Conservation (phyloP, 2,797 vertebrate species). For the Oophaga sylvatica region DNA sequence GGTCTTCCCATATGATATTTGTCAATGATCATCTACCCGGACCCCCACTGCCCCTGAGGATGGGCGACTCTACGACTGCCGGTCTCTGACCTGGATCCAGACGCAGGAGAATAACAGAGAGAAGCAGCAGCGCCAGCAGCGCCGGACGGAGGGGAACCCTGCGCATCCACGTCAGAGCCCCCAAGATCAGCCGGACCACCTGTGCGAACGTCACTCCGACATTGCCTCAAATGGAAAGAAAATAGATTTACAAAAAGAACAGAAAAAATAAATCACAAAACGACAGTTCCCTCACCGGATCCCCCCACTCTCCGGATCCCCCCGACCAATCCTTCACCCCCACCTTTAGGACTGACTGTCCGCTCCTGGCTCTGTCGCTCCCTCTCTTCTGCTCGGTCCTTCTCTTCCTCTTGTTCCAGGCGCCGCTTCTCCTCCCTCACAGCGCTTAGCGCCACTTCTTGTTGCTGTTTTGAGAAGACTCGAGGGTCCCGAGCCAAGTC, state of each 20-base stretch:
- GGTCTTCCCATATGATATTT: too few relatives aligned
- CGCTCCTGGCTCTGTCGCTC: fast-evolving
- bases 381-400: not conserved
- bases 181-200: conserved; percentile 73
- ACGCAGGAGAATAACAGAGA: conserved; percentile 86
- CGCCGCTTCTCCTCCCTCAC: conserved; percentile 47
- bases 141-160: conserved; percentile 77
- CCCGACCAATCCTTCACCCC: too few relatives aligned
- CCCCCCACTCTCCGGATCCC: too few relatives aligned
- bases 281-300: too few relatives aligned
- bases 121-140: conserved; percentile 78
- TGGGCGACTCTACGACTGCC: too few relatives aligned
- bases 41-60: not conserved
- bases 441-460: conserved; percentile 67
- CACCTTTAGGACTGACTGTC: conserved; percentile 67
- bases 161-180: conserved; percentile 70
- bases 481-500: conserved; percentile 73
- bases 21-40: too few relatives aligned
- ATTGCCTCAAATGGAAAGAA: conserved; percentile 70
- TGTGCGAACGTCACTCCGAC: conserved; percentile 74
- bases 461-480: conserved; percentile 76
- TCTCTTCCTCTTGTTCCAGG: conserved; percentile 41
- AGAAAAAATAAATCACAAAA: not conserved
- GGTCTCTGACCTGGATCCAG: conserved; percentile 84
- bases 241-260: not conserved